A percentile compares a stretch with the other conserved stretches of the same genome.
Conservation (phyloP, 2,888 invertebrate genomes). For the Cheilosia impressa region DNA sequence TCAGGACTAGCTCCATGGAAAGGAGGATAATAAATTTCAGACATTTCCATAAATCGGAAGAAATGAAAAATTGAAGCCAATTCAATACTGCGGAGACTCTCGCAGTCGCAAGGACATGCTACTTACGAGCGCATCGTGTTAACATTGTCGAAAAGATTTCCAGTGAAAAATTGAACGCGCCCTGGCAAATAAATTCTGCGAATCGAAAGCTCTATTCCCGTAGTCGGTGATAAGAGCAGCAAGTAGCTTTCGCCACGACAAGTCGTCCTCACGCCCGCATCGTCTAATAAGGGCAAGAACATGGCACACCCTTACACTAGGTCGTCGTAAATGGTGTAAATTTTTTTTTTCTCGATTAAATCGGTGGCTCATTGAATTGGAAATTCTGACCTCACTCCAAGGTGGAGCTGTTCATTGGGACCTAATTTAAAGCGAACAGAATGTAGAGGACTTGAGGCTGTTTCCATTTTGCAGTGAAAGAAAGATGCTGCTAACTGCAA, state of each 20-base stretch:
- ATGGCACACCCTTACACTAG: not conserved
- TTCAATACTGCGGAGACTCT: conserved; percentile 18
- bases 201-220: not conserved
- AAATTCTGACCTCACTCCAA: conserved; percentile 32
- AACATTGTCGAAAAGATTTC: conserved; percentile 29
- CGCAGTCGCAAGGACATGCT: conserved; percentile 8
- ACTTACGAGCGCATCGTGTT: conserved; percentile 40
- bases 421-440: conserved; percentile 2
- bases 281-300: conserved; percentile 8
- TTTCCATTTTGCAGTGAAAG: not conserved
- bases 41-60: conserved; percentile 61
- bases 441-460: not conserved
- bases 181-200: not conserved
- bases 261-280: not conserved
- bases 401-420: conserved; percentile 6
- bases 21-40: conserved; percentile 56
- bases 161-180: conserved; percentile 37
- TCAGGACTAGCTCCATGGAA: not conserved
- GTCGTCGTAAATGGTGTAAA: conserved; percentile 12
- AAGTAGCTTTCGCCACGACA: not conserved
- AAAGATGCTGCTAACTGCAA: not conserved
- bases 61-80: conserved; percentile 53
- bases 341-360: conserved; percentile 18
- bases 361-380: conserved; percentile 38
- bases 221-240: not conserved